phyloP scores from a whole-genome alignment of 2,113 vertebrate species.

The Psephotus haematonotus region DNA sequence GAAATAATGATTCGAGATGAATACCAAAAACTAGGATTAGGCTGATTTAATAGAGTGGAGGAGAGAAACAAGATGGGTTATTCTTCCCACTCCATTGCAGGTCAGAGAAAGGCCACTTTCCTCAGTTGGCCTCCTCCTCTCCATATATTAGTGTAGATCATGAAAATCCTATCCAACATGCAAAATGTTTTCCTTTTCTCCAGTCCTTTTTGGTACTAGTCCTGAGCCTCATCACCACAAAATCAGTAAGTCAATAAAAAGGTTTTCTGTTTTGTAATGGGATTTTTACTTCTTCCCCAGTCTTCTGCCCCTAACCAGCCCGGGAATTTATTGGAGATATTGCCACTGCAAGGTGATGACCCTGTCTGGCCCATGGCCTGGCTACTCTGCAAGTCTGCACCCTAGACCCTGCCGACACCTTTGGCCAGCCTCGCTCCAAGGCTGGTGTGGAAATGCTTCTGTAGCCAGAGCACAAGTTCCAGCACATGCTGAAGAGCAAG shows the following conservation, averaged over 20 bases:
- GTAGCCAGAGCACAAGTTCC: not conserved
- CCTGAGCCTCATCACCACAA: not conserved
- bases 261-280: not conserved
- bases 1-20: not conserved
- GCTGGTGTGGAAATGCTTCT: not conserved
- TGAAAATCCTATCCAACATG: not conserved
- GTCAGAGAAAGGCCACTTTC: not conserved
- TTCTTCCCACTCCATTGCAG: not conserved
- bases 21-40: not conserved
- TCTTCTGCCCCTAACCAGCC: not conserved
- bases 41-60: not conserved
- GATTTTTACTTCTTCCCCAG: not conserved
- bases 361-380: not conserved
- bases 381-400: not conserved
- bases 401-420: too few species aligned
- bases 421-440: accelerated
- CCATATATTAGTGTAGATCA: not conserved
- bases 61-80: not conserved
- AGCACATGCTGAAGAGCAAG: not conserved
- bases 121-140: not conserved
- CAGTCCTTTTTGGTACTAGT: not conserved
- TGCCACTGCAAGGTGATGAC: not conserved
- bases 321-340: not conserved
- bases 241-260: not conserved
- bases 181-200: not conserved